phyloP scores from a whole-genome alignment of 1,140 invertebrate species.

The Rhizoglyphus robini region DNA sequence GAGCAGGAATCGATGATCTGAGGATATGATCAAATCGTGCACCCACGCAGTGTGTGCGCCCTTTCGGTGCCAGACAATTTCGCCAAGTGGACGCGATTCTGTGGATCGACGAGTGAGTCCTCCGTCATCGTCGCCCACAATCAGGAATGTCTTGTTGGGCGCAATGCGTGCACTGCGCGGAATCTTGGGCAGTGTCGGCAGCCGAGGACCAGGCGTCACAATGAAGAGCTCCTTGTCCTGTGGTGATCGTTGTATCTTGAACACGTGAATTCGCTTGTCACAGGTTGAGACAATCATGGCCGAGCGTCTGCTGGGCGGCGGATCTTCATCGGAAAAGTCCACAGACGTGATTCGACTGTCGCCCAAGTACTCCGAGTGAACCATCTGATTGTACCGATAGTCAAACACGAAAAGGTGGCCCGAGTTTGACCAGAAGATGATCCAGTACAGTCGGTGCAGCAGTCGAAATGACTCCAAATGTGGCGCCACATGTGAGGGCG shows the following conservation, averaged over 20 bases:
- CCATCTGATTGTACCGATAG: not conserved
- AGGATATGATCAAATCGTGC: not conserved
- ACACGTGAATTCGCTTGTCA: not conserved
- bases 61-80: not conserved
- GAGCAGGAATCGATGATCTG: not conserved
- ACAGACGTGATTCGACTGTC: not conserved
- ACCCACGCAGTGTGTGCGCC: not conserved
- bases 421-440: not conserved
- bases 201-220: not conserved
- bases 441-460: not conserved
- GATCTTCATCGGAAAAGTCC: not conserved
- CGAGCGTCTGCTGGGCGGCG: not conserved
- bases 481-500: no score
- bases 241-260: not conserved
- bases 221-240: not conserved
- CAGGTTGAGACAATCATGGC: not conserved
- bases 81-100: not conserved
- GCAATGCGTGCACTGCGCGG: not conserved
- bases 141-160: not conserved
- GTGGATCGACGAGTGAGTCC: not conserved
- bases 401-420: not conserved
- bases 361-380: not conserved
- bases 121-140: constrained; percentile 1
- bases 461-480: not conserved
- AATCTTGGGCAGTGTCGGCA: not conserved